These are phyloP conservation scores for Hoplostethus mediterraneus DNA, from an alignment of 2,797 vertebrate genomes.

Conservation along the genomic window DNA sequence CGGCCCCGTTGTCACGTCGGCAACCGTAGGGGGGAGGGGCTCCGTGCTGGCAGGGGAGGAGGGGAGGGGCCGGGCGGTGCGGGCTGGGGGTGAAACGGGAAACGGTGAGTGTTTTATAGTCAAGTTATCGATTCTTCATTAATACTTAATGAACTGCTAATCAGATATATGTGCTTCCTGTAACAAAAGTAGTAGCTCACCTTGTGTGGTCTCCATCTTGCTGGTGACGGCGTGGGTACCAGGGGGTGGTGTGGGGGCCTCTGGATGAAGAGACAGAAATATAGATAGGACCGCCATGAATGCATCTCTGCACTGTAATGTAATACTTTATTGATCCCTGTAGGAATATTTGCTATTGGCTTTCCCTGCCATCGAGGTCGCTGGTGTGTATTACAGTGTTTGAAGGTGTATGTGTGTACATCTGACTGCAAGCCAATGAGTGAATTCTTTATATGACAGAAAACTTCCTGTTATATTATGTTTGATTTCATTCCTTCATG, in stretches of 20 bases:
- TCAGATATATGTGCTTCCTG: no score
- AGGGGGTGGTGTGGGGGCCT: slow-evolving; percentile 55
- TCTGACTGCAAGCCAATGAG: not conserved
- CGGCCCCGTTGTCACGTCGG: slow-evolving; percentile 36
- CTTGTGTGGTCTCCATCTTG: slow-evolving; percentile 64
- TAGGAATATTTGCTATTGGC: not conserved
- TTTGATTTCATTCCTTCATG: no score
- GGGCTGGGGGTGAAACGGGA: slow-evolving; percentile 42
- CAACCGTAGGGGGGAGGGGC: slow-evolving; percentile 47
- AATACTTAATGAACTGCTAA: not conserved
- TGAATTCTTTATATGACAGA: no score
- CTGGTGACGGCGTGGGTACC: slow-evolving; percentile 64
- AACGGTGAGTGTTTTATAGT: not conserved
- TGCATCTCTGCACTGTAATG: not conserved
- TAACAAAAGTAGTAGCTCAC: slow-evolving; percentile 38
- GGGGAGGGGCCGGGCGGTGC: slow-evolving; percentile 40
- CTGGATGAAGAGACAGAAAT: slow-evolving; percentile 47
- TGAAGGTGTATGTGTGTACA: not conserved
- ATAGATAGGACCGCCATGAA: slow-evolving; percentile 2
- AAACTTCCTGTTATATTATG: no score
- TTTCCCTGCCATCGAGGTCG: not conserved
- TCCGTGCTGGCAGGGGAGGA: slow-evolving; percentile 56
- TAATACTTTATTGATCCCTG: not conserved
- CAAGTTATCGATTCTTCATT: not conserved
- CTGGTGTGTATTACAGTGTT: not conserved